Base-by-base conservation (phyloP, 2,888 invertebrate genomes). In the Bursaphelenchus okinawaensis region DNA sequence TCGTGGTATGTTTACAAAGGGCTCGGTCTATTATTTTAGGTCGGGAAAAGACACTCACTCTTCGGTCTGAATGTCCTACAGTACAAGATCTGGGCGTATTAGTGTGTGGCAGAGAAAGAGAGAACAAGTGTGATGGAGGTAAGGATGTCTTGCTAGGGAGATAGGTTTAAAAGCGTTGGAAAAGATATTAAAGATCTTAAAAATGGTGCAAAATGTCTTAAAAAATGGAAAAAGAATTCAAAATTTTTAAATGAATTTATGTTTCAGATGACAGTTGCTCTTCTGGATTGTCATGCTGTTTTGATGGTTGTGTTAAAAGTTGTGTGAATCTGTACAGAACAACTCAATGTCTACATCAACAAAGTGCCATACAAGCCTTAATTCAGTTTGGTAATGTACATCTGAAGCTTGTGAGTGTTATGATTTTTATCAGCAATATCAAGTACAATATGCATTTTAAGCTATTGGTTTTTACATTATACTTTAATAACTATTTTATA, bases 221-320 rank as follows among this genome's bases (percentile, higher is more conserved):
- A n/a, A n/a, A n/a, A n/a, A n/a, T n/a, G n/a, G n/a, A n/a, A n/a
- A n/a, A n/a, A n/a, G n/a, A n/a, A n/a, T n/a, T n/a, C n/a, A n/a
- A n/a, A n/a, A n/a, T n/a, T n/a, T n/a, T n/a, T n/a, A n/a, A n/a
- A n/a, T n/a, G n/a, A n/a, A n/a, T n/a, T n/a, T n/a, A n/a, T n/a
- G n/a, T n/a, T 40, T 1, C n/a, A 40, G 40, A 40, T n/a, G 12
- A 12, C 12, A 40, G 23, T 9, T 62, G 62, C 7, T 55, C 62
- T 7, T 54, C 52, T 20, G 51, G 23, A 19, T 58, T 56, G 6
- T 57, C 31, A 12, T 67, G 68, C 28, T 67, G 63, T 27, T 68
- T 68, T 51, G 69, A 68, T 40, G 68, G 68, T 12, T 68, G 68
- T 22, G 63, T 64, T 9, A 68, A 28, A 24, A 58, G 60, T 1